Base-by-base conservation (phyloP, 64 coral and sea anemone species). In the Hydrozoanthus tunicans region DNA sequence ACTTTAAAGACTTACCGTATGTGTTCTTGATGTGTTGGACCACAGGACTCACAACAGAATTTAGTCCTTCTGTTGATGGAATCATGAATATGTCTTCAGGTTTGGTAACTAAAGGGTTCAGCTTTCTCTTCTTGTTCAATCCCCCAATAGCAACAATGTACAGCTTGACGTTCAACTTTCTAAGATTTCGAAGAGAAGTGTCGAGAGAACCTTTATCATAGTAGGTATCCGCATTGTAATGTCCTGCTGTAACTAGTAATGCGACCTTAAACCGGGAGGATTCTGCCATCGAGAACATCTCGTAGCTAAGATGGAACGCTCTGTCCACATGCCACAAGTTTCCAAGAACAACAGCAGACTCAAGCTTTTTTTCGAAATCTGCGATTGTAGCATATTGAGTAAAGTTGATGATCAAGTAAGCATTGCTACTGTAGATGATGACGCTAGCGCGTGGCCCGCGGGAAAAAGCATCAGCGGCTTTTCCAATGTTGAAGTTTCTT, bases 121-220 rank as follows among this genome's bases (percentile, higher is more conserved):
- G 53, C 3, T 86, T 55, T 57, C 65, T 86, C 20, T 14, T 86
- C 5, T 56, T 56, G 17, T 53, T 70, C 11, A 25, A 9, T 6
- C 54, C 64, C 12, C 82, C 82, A 70, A 64, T 86, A 23, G 52
- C n/a, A 58, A 86, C 12, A 86, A 86, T 86, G n/a, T 86, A 86
- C 1, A 55, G 17, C 53, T 86, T 71, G 53, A 54, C 65, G 25
- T 15, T 7, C 52, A 86, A 65, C 51, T 70, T 66, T 72, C 82
- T 52, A 1, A 86, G 67, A 4, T 20, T 5, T 71, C 71, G 82
- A 86, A 57, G 64, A n/a, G 65, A 86, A 71, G 32, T 17, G 26
- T 58, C n/a, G 52, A 86, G 11, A 10, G 64, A 70, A 0, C 71
- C 52, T 56, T 86, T 72, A 5, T 81, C 14, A 81, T 61, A 56